Evolutionary conservation across 2,797 vertebrate species (phyloP), one percentile per base, ranked within the genome.

Genomic region (Acrossocheilus fasciatus): DNA sequence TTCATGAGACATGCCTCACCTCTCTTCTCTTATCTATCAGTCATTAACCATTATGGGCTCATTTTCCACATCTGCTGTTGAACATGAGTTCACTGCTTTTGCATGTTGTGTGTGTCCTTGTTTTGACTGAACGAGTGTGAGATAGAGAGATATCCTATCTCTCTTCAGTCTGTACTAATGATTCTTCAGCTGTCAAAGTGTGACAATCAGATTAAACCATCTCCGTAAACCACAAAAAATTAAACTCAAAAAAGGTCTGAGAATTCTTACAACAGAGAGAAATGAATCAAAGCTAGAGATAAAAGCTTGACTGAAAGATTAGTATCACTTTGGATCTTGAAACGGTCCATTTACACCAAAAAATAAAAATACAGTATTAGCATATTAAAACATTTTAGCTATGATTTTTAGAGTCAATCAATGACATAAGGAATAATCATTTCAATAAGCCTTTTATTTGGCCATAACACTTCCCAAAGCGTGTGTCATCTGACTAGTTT

Each of bases 41-140:
- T 75, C 41, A 75, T 84, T 76, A 84, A 66, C 72, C 72, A 47
- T 52, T 36, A 66, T 26, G 41, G 20, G 82, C 70, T 47, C 4
- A 50, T 66, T 76, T 76, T 64, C 82, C 70, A 75, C 70, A 83
- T 64, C 36, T 76, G 18, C 9, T 12, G 10, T 50, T 9, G 7
- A 52, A 75, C 73, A 70, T 11, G 18, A 41, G 52, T 73, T 73
- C 39, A 41, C n/a, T 34, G 69, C 17, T 59, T 45, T 62, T 14
- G 15, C 36, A 82, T 45, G 18, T 30, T 59, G 18, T 23, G n/a
- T 2, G 0, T 82, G 52, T 20, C 41, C 45, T 26, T 54, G 8
- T 79, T 23, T 70, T 72, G 20, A n/a, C 68, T 3, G 17, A 34
- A 47, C 6, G 3, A 4, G 15, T 14, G 18, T 4, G 34, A 78